A percentile compares a stretch with the other conserved stretches of the same genome.
Evolutionary conservation across 2,113 vertebrate species (phyloP).

Genomic region (Aleadryas rufinucha): DNA sequence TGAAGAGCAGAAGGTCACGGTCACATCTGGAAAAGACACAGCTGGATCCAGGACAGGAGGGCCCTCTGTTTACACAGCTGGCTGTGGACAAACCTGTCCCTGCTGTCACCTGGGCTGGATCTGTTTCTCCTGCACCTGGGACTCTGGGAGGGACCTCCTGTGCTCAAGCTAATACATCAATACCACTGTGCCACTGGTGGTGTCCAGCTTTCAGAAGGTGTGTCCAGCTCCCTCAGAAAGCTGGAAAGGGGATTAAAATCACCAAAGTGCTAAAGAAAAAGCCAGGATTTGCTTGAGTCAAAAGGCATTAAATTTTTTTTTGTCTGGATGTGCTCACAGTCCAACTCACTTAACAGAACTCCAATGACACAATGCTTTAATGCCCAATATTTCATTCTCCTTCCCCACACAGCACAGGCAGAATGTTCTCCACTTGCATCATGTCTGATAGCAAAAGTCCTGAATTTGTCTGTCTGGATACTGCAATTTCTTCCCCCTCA

Average conservation of each 20-base stretch:
- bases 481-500: neutral
- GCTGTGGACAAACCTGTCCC: neutral
- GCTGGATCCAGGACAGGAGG: neutral
- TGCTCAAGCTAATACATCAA: neutral
- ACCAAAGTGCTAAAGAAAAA: neutral
- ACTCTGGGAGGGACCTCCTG: neutral
- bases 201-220: neutral
- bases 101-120: neutral
- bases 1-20: slow-evolving; percentile 8
- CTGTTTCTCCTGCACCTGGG: neutral
- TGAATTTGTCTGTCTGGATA: neutral
- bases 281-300: neutral
- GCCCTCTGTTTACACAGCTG: slow-evolving; percentile 6
- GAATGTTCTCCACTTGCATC: neutral
- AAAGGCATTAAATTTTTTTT: neutral
- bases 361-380: neutral
- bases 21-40: slow-evolving; percentile 21
- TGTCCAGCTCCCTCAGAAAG: neutral
- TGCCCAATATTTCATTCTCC: neutral
- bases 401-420: neutral
- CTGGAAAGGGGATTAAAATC: neutral
- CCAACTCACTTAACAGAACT: neutral
- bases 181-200: neutral
- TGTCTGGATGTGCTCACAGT: neutral
- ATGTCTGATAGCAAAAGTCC: neutral